Conservation (phyloP, 1,140 invertebrate species). For the Drosophila bocqueti region DNA sequence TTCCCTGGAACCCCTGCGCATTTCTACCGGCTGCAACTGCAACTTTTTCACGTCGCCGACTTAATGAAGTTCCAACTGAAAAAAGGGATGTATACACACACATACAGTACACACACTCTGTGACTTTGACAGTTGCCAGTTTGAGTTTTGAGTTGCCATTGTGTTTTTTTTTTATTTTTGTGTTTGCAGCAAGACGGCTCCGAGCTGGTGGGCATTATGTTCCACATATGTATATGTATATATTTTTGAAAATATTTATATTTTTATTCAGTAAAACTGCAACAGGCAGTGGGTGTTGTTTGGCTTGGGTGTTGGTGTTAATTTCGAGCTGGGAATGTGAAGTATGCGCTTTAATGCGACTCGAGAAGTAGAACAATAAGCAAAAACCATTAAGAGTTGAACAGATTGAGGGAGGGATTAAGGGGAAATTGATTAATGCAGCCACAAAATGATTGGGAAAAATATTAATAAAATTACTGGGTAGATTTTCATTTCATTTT, state of each 20-base stretch:
- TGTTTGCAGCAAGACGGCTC: conserved; percentile 28
- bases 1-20: conserved; percentile 10
- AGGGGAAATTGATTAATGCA: background rate
- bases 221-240: background rate
- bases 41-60: conserved; percentile 28
- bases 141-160: conserved; percentile 39
- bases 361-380: conserved; percentile 19
- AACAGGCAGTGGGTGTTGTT: conserved; percentile 43
- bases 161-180: conserved; percentile 4
- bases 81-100: conserved; percentile 21
- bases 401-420: background rate
- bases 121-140: conserved; percentile 70
- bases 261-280: conserved; percentile 29
- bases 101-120: conserved; percentile 5
- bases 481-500: background rate
- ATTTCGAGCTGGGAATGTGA: conserved; percentile 23
- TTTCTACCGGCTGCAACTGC: conserved; percentile 51
- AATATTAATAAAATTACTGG: background rate
- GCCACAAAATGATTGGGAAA: background rate
- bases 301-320: background rate
- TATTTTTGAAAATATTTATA: conserved; percentile 57
- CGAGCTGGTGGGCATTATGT: conserved; percentile 25
- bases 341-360: conserved; percentile 35
- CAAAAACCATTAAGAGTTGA: conserved; percentile 12
- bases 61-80: conserved; percentile 57